Evolutionary conservation across 2,797 vertebrate genomes (phyloP).

Genomic region (Hoplostethus mediterraneus): DNA sequence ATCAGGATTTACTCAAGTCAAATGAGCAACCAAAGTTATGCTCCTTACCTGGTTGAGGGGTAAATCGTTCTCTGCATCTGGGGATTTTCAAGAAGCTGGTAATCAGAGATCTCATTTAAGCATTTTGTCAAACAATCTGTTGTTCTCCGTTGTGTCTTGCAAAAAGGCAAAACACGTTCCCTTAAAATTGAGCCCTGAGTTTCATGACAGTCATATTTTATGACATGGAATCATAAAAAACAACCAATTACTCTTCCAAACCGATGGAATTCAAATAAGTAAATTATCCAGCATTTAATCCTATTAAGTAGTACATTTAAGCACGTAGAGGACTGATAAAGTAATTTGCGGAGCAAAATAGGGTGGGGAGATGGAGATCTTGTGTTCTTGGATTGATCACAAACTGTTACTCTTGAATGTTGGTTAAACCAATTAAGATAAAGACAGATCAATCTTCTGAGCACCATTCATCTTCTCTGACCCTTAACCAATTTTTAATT

Average conservation of each 20-base stretch:
- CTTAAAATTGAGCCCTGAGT: not conserved
- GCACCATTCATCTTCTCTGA: not conserved
- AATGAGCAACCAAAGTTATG: constrained; percentile 36
- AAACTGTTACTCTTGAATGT: not conserved
- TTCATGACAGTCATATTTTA: constrained; percentile 2
- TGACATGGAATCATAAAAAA: not conserved
- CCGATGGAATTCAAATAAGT: constrained; percentile 1
- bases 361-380: not conserved
- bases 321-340: not conserved
- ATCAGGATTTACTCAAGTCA: constrained; percentile 73
- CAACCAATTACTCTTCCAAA: not conserved
- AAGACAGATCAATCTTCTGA: no score
- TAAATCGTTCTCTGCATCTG: constrained; percentile 53
- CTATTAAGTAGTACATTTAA: constrained; percentile 4
- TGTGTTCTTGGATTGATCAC: not conserved
- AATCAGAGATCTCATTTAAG: constrained; percentile 6
- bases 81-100: constrained; percentile 32
- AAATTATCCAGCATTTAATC: constrained; percentile 10
- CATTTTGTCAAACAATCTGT: constrained; percentile 19
- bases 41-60: constrained; percentile 46
- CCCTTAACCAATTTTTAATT: constrained; percentile 11
- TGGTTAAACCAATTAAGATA: constrained; percentile 6
- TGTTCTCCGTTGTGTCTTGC: not conserved
- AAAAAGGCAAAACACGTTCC: not conserved
- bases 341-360: not conserved